These are phyloP conservation scores for Myotis yumanensis DNA, from an alignment of 2,113 vertebrate species.

Conservation along the genomic window DNA sequence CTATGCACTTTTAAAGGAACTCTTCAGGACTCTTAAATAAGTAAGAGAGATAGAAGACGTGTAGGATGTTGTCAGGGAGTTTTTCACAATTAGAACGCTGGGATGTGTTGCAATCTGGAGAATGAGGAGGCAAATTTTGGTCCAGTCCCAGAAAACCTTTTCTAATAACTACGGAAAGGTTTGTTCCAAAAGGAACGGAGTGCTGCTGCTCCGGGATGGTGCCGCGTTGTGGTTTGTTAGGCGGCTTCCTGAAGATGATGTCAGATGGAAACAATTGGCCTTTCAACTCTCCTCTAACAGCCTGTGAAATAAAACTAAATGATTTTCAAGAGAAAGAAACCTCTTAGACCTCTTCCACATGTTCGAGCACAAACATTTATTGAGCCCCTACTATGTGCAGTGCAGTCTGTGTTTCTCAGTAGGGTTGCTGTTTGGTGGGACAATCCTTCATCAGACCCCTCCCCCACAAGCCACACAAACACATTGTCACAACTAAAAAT, in stretches of 20 bases:
- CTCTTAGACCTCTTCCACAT: background rate
- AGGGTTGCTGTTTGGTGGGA: background rate
- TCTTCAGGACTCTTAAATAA: background rate
- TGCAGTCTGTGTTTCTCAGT: background rate
- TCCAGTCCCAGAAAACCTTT: background rate
- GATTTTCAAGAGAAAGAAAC: constrained; percentile 1
- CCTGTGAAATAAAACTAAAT: background rate
- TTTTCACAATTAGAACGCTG: background rate
- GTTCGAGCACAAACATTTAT: background rate
- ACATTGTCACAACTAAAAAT: background rate
- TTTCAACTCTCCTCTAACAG: background rate
- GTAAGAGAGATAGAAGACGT: background rate
- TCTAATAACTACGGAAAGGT: background rate
- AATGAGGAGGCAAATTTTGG: background rate
- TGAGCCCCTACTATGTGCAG: background rate
- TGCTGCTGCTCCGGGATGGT: background rate
- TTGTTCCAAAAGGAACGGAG: background rate
- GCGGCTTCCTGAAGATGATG: background rate
- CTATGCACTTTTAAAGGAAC: background rate
- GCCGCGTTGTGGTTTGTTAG: background rate
- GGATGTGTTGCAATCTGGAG: background rate
- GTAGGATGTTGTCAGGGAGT: background rate
- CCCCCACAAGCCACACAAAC: background rate
- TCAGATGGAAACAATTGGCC: background rate
- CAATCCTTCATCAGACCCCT: background rate